A percentile compares a stretch with the other conserved stretches of the same genome.
Evolutionary conservation across 2,888 invertebrate genomes (phyloP).

Genomic region (Ochropleura leucogaster): DNA sequence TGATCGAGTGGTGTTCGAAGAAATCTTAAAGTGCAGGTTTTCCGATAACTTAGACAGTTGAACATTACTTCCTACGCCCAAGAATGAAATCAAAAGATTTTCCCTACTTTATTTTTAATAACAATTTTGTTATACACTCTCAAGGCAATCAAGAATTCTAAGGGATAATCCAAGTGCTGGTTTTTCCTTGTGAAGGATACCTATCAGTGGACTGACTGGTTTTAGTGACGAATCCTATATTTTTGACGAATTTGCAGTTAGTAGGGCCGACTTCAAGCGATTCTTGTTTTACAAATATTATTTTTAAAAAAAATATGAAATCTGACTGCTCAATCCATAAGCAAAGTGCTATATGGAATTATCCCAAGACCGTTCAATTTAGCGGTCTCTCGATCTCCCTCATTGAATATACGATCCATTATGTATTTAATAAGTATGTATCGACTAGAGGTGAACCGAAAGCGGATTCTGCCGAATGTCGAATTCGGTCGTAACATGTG

Average conservation of each 20-base stretch:
- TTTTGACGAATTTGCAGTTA: not conserved
- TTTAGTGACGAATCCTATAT: not conserved
- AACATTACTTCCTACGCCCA: not conserved
- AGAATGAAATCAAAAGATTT: not conserved
- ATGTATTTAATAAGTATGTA: slow-evolving; percentile 43
- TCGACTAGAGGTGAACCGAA: not conserved
- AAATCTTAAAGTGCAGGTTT: not conserved
- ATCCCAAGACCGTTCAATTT: slow-evolving; percentile 24
- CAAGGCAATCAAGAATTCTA: not conserved
- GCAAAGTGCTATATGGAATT: not conserved
- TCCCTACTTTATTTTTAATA: not conserved
- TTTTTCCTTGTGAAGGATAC: slow-evolving; percentile 1
- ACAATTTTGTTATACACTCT: slow-evolving; percentile 9
- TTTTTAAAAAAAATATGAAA: not conserved
- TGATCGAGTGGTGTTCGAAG: not conserved
- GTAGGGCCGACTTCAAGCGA: too few relatives aligned
- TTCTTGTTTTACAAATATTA: too few relatives aligned
- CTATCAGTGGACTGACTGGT: not conserved
- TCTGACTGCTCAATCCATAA: slow-evolving; percentile 1
- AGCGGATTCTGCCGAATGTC: too few relatives aligned
- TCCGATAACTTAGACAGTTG: not conserved
- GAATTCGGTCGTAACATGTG: too few relatives aligned
- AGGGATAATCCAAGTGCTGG: slow-evolving; percentile 7
- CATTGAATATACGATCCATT: slow-evolving; percentile 31
- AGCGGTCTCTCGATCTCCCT: slow-evolving; percentile 33